These are phyloP conservation scores for Caiman crocodilus DNA, from an alignment of 2,797 vertebrate genomes.

Conservation along the genomic window DNA sequence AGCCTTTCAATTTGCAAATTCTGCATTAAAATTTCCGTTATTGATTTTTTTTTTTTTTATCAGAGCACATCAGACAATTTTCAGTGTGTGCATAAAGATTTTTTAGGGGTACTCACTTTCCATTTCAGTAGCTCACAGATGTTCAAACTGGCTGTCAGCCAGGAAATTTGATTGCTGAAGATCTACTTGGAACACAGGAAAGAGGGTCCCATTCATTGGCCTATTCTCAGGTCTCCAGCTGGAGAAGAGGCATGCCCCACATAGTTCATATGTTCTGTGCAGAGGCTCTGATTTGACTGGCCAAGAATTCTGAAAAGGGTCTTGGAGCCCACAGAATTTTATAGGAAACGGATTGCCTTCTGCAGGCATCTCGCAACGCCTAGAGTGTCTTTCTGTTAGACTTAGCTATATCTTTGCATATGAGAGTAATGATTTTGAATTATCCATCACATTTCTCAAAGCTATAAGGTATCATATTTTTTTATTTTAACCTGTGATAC, in stretches of 20 bases:
- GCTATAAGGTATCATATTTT: not conserved
- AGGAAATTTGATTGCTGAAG: not conserved
- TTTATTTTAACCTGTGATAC: not conserved
- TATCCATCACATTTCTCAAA: not conserved
- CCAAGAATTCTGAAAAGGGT: not conserved
- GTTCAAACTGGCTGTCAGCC: not conserved
- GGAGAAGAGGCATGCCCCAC: not conserved
- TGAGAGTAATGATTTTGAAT: not conserved
- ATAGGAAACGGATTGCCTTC: not conserved
- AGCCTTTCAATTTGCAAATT: not conserved
- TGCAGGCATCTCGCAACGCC: not conserved
- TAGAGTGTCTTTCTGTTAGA: not conserved
- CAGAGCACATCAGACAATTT: not conserved
- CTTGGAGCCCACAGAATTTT: not conserved
- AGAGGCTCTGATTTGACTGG: not conserved
- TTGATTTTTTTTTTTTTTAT: not conserved
- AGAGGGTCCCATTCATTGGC: not conserved
- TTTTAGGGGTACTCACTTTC: not conserved
- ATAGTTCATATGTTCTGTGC: not conserved
- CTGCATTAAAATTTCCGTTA: not conserved
- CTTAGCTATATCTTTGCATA: not conserved
- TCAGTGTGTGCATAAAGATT: not conserved
- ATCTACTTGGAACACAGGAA: not conserved
- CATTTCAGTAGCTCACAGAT: not conserved
- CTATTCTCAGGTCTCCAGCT: not conserved